Base-by-base conservation (phyloP, 2,888 invertebrate genomes). In the Nymphalis polychloros region DNA sequence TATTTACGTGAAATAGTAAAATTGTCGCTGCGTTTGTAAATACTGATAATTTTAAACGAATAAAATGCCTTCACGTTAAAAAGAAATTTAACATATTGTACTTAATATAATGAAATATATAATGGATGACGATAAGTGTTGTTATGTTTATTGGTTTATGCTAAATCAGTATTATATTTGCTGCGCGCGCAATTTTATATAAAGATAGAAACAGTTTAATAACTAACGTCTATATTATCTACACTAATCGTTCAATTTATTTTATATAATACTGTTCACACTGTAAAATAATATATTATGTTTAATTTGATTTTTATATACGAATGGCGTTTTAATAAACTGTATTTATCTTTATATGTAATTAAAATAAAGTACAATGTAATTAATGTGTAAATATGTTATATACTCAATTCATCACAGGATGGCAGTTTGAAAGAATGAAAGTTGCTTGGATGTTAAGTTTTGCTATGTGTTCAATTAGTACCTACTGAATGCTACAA, bases 21-120 rank as follows among this genome's bases (percentile, higher is more conserved):
- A 67, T 63, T 64, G 52, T 48, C 35, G 70, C 78, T 77, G 77
- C 72, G 71, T 70, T 57, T 81, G 81, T 82, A 80, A 77, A 81
- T 80, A 80, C 63, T 64, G 62, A 65, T 65, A 63, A 59, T 52
- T 23, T 50, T 62, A 60, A 23, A 48, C 59, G 59, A 64, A 70
- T 60, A 53, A 57, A 72, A 70, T 59, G 66, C 67, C 72, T 73
- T 72, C 79, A 80, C 27, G 77, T 80, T 79, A 70, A 73, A 76
- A 73, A 63, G 66, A 70, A 71, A 75, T 69, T 63, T 62, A 70
- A 69, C 41, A 65, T 67, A 65, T 53, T 59, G 69, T 68, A 72
- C 72, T 72, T 72, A 72, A 73, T 68, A 23, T 41, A 41, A 57
- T 57, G 62, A 68, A 20, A 49, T 67, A 59, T 65, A 48, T 65